These are phyloP conservation scores for Montipora foliosa DNA, from an alignment of 64 coral and sea anemone species.

Conservation along the genomic window DNA sequence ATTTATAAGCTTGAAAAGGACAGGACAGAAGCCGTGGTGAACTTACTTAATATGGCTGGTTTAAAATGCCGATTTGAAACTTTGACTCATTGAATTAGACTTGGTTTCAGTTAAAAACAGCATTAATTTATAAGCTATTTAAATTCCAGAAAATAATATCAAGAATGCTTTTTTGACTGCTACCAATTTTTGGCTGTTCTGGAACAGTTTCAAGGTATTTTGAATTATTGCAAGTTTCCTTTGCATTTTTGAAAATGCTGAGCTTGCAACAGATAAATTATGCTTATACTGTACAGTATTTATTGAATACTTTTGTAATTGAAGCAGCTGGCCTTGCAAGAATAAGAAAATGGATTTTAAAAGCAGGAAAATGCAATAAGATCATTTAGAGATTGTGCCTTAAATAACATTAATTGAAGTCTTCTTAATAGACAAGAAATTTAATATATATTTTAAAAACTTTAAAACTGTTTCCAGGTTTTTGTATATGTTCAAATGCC, in stretches of 20 bases:
- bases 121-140: not conserved
- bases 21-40: not conserved
- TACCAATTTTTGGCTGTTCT: constrained; percentile 10
- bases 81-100: not conserved
- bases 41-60: too few relatives aligned
- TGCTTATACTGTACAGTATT: not conserved
- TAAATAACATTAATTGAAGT: not conserved
- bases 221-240: not conserved
- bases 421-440: not conserved
- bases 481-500: not conserved
- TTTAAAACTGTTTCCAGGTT: not conserved
- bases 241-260: not conserved
- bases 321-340: constrained; percentile 3
- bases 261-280: not conserved
- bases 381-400: not conserved
- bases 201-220: not conserved
- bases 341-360: not conserved
- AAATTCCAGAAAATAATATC: not conserved
- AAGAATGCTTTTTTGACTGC: constrained; percentile 4
- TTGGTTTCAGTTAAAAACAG: not conserved
- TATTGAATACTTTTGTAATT: not conserved
- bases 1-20: constrained; percentile 21
- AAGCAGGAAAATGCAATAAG: not conserved
- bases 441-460: not conserved
- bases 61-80: too few relatives aligned